phyloP scores from a whole-genome alignment of 2,888 invertebrate genomes.

The Anarsia innoxiella region DNA sequence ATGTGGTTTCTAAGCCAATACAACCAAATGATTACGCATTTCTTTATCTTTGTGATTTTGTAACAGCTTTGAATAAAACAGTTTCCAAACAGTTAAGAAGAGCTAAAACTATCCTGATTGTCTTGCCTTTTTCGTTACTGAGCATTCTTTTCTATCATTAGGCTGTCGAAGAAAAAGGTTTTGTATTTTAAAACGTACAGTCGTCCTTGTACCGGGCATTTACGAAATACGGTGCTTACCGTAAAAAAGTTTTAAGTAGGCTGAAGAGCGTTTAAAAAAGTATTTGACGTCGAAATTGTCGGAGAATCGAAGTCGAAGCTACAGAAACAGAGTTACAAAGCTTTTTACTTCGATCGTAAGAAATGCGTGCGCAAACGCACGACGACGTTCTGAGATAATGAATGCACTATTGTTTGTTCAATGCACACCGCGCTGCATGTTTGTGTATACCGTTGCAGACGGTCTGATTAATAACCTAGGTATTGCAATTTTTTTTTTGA shows the following conservation, averaged over 20 bases:
- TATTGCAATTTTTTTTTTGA: constrained; percentile 9
- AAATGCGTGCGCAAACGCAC: constrained; percentile 17
- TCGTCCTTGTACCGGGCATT: constrained; percentile 5
- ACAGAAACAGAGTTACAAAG: constrained; percentile 13
- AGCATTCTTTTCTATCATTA: constrained; percentile 15
- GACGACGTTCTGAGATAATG: constrained; percentile 27
- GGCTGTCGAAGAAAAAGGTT: constrained; percentile 12
- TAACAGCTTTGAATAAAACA: no score
- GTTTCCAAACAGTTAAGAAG: no score
- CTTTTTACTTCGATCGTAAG: constrained; percentile 18
- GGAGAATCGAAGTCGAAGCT: constrained; percentile 19
- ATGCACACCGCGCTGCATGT: constrained; percentile 6
- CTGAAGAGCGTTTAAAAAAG: constrained; percentile 17
- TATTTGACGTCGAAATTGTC: constrained; percentile 33
- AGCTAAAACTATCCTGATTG: background rate
- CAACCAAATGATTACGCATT: no score
- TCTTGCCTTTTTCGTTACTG: background rate
- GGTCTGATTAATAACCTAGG: constrained; percentile 24
- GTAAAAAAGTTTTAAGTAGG: constrained; percentile 15
- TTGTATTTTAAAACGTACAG: constrained; percentile 9
- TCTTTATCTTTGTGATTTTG: no score
- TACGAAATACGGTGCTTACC: constrained; percentile 24
- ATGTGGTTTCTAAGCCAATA: no score
- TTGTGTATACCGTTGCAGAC: constrained; percentile 21
- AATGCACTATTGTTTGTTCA: constrained; percentile 35